A percentile compares a stretch with the other conserved stretches of the same genome.
Evolutionary conservation across 2,888 invertebrate genomes (phyloP).

Genomic region (Acanthosoma haemorrhoidale): DNA sequence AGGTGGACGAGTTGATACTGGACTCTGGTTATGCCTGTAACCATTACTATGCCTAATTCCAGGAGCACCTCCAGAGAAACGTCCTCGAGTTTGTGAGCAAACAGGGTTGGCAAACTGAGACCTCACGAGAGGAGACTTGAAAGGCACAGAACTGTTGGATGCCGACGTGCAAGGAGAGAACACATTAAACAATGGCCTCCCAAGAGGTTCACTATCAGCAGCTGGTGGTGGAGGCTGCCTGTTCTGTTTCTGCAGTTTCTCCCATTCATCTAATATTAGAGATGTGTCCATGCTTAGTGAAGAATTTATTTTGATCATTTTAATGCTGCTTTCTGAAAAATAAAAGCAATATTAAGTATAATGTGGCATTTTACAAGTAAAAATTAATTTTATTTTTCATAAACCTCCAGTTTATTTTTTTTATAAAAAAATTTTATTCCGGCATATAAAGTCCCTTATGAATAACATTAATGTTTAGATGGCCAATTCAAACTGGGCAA

Average conservation of each 20-base stretch:
- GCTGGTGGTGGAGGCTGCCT: background rate
- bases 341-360: too few species aligned
- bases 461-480: too few species aligned
- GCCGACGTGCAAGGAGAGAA: background rate
- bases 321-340: conserved; percentile 30
- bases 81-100: background rate
- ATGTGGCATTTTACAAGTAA: too few species aligned
- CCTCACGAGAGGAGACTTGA: background rate
- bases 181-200: background rate
- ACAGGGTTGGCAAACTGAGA: background rate
- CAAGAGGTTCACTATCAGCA: background rate
- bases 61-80: background rate
- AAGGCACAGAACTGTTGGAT: background rate
- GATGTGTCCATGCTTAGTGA: conserved; percentile 14
- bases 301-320: conserved; percentile 28
- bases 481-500: too few species aligned
- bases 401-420: too few species aligned
- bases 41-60: background rate
- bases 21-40: background rate
- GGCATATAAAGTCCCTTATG: too few species aligned
- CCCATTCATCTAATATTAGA: conserved; percentile 30
- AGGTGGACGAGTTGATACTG: background rate
- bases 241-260: conserved; percentile 22
- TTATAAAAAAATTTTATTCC: too few species aligned
- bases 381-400: too few species aligned